Evolutionary conservation across 2,113 vertebrate species (phyloP), one percentile per base, ranked within the genome.

Genomic region (Oceanites oceanicus): DNA sequence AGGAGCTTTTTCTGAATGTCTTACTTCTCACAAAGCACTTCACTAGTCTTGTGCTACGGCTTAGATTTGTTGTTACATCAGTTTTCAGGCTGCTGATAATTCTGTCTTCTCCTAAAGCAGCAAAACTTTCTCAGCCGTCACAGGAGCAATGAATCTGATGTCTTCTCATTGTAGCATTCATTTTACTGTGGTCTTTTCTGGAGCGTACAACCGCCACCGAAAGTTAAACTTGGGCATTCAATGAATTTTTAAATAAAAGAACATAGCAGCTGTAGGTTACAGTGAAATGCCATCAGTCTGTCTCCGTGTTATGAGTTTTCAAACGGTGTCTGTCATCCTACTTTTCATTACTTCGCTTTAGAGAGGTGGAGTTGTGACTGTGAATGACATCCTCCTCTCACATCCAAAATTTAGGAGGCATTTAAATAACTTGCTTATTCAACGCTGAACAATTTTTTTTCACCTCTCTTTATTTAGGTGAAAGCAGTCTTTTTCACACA

Each of bases 171-270:
- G 30, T 15, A 52, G 59, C 23, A 11, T 77, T 92, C 59, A 3
- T 21, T 68, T 63, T 34, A 30, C 38, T 42, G 11, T 29, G 52
- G 34, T 38, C 44, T 49, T 56, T 55, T 55, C 59, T n/a, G n/a
- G 52, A 67, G 40, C 1, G 1, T 26, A 8, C 38, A 38, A 26
- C 62, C 3, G 2, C 20, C 56, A 25, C 11, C 3, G 2, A 53
- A 53, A 19, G 32, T 62, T 40, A 40, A 76, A 55, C 40, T 49
- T 45, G 49, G 58, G 12, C 47, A 11, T 75, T 58, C 30, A 21
- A 13, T 58, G 73, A 19, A 20, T 79, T 80, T 88, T 62, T 19
- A 49, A 68, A 36, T 19, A 32, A 27, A 59, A 45, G 49, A 68
- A 20, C 21, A 3, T 7, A 23, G n/a, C 47, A 75, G 52, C 66